Evolutionary conservation across 2,888 invertebrate genomes (phyloP).

Genomic region (Kuschelorhynchus macadamiae): DNA sequence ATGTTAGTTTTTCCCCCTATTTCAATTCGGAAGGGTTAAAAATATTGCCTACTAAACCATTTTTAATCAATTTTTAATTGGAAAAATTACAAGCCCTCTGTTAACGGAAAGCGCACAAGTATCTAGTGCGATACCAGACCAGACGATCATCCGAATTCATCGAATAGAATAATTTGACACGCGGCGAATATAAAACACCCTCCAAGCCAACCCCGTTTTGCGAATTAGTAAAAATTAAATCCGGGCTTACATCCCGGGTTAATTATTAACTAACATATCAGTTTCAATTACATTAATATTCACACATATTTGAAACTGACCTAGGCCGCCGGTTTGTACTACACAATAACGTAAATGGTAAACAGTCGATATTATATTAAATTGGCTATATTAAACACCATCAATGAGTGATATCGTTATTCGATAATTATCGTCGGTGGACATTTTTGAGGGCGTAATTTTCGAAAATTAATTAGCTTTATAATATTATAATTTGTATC

Average conservation of each 20-base stretch:
- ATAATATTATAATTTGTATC: neutral
- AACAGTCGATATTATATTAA: slow-evolving; percentile 52
- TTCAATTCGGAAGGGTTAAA: too few relatives aligned
- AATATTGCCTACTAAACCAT: too few relatives aligned
- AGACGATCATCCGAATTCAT: too few relatives aligned
- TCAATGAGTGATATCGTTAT: slow-evolving; percentile 33
- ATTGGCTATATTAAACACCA: slow-evolving; percentile 38
- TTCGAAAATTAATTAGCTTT: slow-evolving; percentile 8
- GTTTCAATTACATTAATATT: slow-evolving; percentile 67
- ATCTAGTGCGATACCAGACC: too few relatives aligned
- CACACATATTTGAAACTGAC: slow-evolving; percentile 66
- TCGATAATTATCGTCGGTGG: slow-evolving; percentile 24
- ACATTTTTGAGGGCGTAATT: slow-evolving; percentile 32
- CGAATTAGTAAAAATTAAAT: slow-evolving; percentile 56
- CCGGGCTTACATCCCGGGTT: slow-evolving; percentile 54
- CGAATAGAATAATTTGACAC: too few relatives aligned
- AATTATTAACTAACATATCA: slow-evolving; percentile 66
- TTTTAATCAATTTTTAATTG: too few relatives aligned
- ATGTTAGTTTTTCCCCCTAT: too few relatives aligned
- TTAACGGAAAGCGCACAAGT: too few relatives aligned
- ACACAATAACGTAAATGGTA: slow-evolving; percentile 53
- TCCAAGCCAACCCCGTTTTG: slow-evolving; percentile 5
- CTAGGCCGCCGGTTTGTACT: slow-evolving; percentile 52
- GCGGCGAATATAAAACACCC: neutral
- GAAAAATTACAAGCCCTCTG: too few relatives aligned